Conservation (phyloP, 2,113 vertebrate genomes). For the Nestor notabilis region DNA sequence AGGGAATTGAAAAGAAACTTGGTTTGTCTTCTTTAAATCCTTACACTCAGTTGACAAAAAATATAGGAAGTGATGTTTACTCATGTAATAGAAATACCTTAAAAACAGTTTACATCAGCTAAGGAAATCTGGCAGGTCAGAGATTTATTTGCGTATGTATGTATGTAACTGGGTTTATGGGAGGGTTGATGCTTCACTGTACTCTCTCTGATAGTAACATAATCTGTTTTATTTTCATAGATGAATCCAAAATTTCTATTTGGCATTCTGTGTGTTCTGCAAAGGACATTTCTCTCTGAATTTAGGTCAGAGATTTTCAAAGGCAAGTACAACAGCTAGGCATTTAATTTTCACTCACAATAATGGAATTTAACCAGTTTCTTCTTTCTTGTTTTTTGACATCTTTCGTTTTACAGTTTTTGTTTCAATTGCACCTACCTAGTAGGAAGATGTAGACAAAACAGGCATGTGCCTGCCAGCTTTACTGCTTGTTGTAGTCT, state of each 20-base stretch:
- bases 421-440: neutral
- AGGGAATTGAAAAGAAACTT: constrained; percentile 60
- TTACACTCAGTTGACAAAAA: constrained; percentile 15
- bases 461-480: neutral
- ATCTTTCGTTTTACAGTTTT: neutral
- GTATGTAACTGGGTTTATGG: constrained; percentile 20
- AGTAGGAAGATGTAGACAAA: neutral
- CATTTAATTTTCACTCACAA: neutral
- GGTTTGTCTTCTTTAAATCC: constrained; percentile 57
- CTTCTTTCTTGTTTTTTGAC: neutral
- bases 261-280: constrained; percentile 18
- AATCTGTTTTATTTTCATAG: constrained; percentile 44
- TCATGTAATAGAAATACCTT: constrained; percentile 1
- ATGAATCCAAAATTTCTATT: constrained; percentile 42
- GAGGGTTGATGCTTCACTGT: neutral
- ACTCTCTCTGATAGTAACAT: constrained; percentile 19
- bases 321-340: neutral
- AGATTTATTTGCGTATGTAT: constrained; percentile 39
- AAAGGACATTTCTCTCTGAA: neutral
- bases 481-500: neutral
- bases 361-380: neutral
- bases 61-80: constrained; percentile 24
- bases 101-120: neutral
- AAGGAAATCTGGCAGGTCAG: neutral
- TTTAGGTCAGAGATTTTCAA: constrained; percentile 51